A percentile compares a stretch with the other conserved stretches of the same genome.
Evolutionary conservation across 2,113 vertebrate species (phyloP).

Genomic region (Terrapene triunguis): DNA sequence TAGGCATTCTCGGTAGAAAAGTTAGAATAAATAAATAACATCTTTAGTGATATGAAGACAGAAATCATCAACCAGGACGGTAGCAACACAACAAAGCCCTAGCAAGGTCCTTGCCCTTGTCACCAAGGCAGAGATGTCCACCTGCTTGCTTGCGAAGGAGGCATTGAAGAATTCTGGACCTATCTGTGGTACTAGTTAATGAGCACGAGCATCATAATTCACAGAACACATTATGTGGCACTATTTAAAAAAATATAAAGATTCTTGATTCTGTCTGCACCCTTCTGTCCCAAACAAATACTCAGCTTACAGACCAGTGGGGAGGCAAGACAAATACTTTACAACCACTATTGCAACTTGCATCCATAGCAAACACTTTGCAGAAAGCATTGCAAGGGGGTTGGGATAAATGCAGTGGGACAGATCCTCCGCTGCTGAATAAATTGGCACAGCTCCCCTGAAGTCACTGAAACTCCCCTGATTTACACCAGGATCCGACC

Average conservation of each 20-base stretch:
- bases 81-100: neutral
- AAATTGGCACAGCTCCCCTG: neutral
- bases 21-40: constrained; percentile 64
- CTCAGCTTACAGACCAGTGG: neutral
- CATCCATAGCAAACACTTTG: neutral
- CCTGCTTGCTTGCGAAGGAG: neutral
- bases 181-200: neutral
- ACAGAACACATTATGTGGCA: neutral
- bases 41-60: neutral
- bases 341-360: neutral
- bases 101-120: neutral
- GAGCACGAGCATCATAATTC: neutral
- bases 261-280: neutral
- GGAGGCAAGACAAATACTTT: neutral
- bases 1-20: constrained; percentile 36
- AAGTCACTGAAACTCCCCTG: neutral
- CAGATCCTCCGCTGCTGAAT: neutral
- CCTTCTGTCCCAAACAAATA: neutral
- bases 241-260: neutral
- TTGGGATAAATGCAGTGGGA: neutral
- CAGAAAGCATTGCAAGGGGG: neutral
- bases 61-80: neutral
- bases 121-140: neutral
- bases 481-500: neutral
- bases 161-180: neutral